Base-by-base conservation (phyloP, 2,888 invertebrate species). In the Pristionchus japonicus region DNA sequence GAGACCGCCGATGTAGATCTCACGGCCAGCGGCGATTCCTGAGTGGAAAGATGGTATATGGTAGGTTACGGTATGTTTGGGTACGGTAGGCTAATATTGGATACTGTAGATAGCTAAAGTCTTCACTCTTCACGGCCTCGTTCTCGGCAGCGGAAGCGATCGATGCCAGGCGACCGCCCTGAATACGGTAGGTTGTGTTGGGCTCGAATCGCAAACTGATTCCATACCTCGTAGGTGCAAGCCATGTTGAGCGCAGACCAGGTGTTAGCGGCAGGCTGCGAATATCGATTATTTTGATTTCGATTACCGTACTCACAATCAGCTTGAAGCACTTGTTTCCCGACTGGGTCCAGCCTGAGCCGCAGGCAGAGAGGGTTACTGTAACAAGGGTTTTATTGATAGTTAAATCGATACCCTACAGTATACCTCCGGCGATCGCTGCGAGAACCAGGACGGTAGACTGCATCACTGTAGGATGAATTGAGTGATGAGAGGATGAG, bases 21-120 rank as follows among this genome's bases (percentile, higher is more conserved):
- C 82, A 83, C 52, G 82, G 52, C 82, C 82, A 20, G 82, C 82
- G 0, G 82, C 82, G 49, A 83, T 34, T 83, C 82, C 82, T 83
- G 52, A 40, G 34, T 9, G 27, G 82, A 47, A 47, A 27, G 23
- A 9, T 31, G 15, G 70, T 11, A 13, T 77, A 77, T 43, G 77
- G 77, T 77, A 77, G 77, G n/a, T n/a, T n/a, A n/a, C n/a, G n/a
- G n/a, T n/a, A n/a, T n/a, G n/a, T n/a, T n/a, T n/a, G n/a, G n/a
- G n/a, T n/a, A n/a, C n/a, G n/a, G n/a, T n/a, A n/a, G n/a, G n/a
- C n/a, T n/a, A n/a, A n/a, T n/a, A 13, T 43, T 13, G 57, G 57
- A 57, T 34, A 67, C 67, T 34, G 67, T 77, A 77, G n/a, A n/a
- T n/a, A n/a, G n/a, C n/a, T n/a, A n/a, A n/a, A n/a, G n/a, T n/a